Base-by-base conservation (phyloP, 2,888 invertebrate species). In the Pollenia angustigena region DNA sequence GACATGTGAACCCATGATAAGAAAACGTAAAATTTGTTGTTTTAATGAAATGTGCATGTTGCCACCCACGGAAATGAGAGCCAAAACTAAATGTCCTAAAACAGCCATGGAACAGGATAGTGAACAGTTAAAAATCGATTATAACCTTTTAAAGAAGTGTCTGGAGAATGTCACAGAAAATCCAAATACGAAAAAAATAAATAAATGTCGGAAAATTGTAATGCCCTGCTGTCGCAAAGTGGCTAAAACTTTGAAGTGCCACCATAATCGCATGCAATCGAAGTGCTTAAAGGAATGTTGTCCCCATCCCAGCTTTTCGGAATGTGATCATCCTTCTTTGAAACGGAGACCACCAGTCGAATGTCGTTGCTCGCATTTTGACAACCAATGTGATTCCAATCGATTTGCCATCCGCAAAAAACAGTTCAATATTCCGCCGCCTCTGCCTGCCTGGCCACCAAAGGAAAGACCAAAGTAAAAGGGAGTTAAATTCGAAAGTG, bases 301-400 rank as follows among this genome's bases (percentile, higher is more conserved):
- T 46, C 83, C 83, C 0, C 40, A 83, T 72, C 83, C 83, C 18
- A 78, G 83, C 16, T 83, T 72, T 66, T 78, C 83, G 2, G 83
- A 83, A 66, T 79, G 78, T 40, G 42, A 78, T 32, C 71, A 52
- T 54, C 0, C 48, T 0, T 0, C 50, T 10, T 4, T 71, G 4
- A 56, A 32, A 0, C 16, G 14, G 6, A 0, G 0, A 8, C 56
- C 12, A 16, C 14, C 64, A 14, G 16, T 4, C 4, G 83, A 83
- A 42, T 83, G 83, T 52, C 56, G 50, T 11, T 83, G 83, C 18
- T 6, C 6, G 1, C 11, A 64, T 7, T 46, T 78, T 1, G 9
- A 32, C 4, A 58, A 18, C 48, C 48, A 58, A 16, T 83, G 83
- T 58, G 62, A 71, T 12, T 42, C 50, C 0, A 23, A 16, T 52